Conservation (phyloP, 2,797 vertebrate species). For the Poeciliopsis turneri region DNA sequence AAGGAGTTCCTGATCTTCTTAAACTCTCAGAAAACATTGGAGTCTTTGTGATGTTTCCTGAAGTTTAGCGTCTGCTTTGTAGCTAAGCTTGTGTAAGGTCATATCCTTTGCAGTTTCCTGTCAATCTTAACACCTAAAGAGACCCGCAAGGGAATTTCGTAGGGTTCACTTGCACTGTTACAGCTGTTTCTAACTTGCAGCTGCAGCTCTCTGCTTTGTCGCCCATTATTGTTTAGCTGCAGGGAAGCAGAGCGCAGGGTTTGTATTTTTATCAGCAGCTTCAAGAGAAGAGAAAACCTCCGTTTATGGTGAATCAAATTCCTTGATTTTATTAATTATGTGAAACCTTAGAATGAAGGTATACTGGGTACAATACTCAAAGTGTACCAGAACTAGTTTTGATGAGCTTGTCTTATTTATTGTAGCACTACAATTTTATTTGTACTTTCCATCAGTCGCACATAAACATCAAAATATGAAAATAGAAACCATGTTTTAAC, state of each 20-base stretch:
- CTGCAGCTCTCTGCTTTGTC: neutral
- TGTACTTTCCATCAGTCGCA: too few relatives aligned
- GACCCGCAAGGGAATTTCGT: neutral
- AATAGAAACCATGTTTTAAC: neutral
- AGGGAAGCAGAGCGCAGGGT: neutral
- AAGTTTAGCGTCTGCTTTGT: neutral
- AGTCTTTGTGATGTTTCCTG: neutral
- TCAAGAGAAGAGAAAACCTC: neutral
- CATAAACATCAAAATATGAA: neutral
- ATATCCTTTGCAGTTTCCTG: neutral
- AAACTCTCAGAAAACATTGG: neutral
- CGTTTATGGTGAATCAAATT: neutral
- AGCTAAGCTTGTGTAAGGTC: neutral
- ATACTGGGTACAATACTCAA: too few relatives aligned
- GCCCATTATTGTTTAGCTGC: neutral
- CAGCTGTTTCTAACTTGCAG: neutral
- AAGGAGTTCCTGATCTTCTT: neutral
- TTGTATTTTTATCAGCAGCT: neutral
- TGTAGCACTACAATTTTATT: too few relatives aligned
- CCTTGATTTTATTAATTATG: neutral
- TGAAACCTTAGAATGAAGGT: too few relatives aligned
- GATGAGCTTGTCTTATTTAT: neutral
- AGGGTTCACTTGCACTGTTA: neutral
- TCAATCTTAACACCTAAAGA: neutral
- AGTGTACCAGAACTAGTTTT: too few relatives aligned